phyloP scores from a whole-genome alignment of 2,888 invertebrate genomes.

The Leucophenga maculata region DNA sequence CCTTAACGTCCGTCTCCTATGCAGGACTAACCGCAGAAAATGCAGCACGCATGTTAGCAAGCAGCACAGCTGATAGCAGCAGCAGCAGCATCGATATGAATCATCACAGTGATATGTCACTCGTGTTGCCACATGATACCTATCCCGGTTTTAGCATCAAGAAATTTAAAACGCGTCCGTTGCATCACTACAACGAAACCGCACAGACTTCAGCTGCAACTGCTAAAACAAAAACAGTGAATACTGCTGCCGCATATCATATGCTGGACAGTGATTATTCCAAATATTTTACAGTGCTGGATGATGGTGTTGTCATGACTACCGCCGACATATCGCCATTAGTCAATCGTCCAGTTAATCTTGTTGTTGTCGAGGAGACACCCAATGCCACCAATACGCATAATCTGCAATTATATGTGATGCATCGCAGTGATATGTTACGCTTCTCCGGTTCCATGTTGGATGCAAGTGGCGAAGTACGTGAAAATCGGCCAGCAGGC shows the following conservation, averaged over 20 bases:
- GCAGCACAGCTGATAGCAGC: conserved; percentile 49
- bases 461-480: conserved; percentile 79
- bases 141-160: conserved; percentile 91
- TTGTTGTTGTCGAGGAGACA: conserved; percentile 86
- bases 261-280: conserved; percentile 86
- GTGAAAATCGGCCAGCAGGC: conserved; percentile 84
- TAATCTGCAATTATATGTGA: conserved; percentile 84
- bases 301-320: conserved; percentile 92
- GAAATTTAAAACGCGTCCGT: conserved; percentile 77
- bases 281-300: conserved; percentile 88
- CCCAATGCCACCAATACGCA: conserved; percentile 86
- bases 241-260: conserved; percentile 73
- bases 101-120: conserved; percentile 66
- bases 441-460: conserved; percentile 80
- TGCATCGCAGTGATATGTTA: conserved; percentile 87
- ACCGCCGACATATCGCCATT: conserved; percentile 88
- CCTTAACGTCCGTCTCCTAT: conserved; percentile 32
- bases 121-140: conserved; percentile 89
- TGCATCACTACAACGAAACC: conserved; percentile 43
- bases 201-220: conserved; percentile 27
- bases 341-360: conserved; percentile 85
- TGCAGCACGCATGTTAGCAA: conserved; percentile 65
- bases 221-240: conserved; percentile 31
- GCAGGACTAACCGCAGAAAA: conserved; percentile 61
- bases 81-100: conserved; percentile 35